A percentile compares a stretch with the other conserved stretches of the same genome.
Evolutionary conservation across 2,113 vertebrate genomes (phyloP).

Genomic region (Dinomys branickii): DNA sequence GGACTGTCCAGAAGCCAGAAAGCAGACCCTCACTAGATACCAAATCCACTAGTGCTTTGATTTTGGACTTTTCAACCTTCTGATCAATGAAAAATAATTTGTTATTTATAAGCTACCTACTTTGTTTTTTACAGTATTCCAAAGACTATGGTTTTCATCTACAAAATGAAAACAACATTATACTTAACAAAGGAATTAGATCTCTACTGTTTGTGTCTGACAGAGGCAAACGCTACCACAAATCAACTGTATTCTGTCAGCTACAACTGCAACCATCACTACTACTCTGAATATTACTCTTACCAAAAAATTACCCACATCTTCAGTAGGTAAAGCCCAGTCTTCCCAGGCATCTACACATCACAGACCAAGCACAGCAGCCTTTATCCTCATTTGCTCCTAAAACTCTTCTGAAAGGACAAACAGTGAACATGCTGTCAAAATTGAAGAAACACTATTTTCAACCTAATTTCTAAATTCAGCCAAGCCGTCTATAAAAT

Average conservation of each 20-base stretch:
- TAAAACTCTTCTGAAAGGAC: constrained; percentile 11
- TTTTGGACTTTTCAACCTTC: background rate
- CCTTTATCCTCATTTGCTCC: background rate
- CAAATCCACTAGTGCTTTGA: background rate
- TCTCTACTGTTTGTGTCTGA: background rate
- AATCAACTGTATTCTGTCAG: background rate
- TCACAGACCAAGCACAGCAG: background rate
- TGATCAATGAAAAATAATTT: background rate
- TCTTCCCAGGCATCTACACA: background rate
- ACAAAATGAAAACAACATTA: background rate
- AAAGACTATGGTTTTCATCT: background rate
- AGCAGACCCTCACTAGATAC: background rate
- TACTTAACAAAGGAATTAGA: background rate
- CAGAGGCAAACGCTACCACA: background rate
- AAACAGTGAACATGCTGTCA: background rate
- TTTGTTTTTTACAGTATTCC: background rate
- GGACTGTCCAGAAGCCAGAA: background rate
- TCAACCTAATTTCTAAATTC: constrained; percentile 39
- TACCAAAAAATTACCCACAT: background rate
- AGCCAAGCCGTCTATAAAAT: constrained; percentile 15
- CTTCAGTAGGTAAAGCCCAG: background rate
- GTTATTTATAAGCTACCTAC: background rate
- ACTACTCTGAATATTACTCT: background rate
- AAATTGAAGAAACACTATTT: background rate
- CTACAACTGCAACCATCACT: background rate